These are phyloP conservation scores for Acheta domesticus DNA, from an alignment of 2,888 invertebrate species.

Conservation along the genomic window DNA sequence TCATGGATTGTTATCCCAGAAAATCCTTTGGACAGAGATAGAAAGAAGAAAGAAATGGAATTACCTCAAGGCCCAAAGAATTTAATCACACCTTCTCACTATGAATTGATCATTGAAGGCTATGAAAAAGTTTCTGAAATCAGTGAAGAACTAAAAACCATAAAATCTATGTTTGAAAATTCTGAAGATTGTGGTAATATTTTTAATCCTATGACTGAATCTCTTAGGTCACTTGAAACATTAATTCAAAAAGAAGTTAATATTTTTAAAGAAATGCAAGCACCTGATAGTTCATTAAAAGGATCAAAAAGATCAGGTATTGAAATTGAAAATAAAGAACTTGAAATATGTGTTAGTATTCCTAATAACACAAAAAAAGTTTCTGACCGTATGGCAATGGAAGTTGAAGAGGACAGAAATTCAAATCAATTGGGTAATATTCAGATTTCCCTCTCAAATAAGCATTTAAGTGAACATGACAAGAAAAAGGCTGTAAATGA, in stretches of 20 bases:
- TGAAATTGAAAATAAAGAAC: constrained; percentile 9
- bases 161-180: neutral
- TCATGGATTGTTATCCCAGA: neutral
- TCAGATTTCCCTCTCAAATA: neutral
- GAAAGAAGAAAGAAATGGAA: neutral
- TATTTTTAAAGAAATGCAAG: neutral
- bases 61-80: neutral
- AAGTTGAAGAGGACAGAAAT: neutral
- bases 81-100: constrained; percentile 21
- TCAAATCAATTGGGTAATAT: neutral
- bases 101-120: constrained; percentile 12
- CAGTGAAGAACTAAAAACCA: neutral
- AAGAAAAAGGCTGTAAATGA: constrained; percentile 43
- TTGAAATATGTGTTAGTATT: neutral
- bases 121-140: neutral
- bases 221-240: neutral
- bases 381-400: neutral
- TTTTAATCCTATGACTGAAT: neutral
- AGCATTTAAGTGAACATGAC: neutral
- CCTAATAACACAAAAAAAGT: neutral
- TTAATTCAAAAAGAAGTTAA: neutral
- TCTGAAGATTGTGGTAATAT: neutral
- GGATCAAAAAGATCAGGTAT: neutral
- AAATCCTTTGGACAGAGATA: neutral
- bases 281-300: neutral